A percentile compares a stretch with the other conserved stretches of the same genome.
phyloP scores from a whole-genome alignment of 2,113 vertebrate genomes.

The Chroicocephalus ridibundus region DNA sequence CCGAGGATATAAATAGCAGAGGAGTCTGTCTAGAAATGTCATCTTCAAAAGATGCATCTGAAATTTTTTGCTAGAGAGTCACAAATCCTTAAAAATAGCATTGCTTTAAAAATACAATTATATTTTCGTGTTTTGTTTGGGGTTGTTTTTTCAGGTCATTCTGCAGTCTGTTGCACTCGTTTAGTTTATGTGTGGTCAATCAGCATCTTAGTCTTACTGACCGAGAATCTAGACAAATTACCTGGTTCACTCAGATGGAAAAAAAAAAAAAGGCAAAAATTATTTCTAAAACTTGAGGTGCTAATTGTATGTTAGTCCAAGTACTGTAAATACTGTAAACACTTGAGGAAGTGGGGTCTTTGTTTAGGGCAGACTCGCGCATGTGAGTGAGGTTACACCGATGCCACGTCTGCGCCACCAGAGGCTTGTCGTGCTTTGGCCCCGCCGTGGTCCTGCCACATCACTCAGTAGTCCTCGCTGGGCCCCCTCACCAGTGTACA shows the following conservation, averaged over 20 bases:
- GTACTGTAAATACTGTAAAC: neutral
- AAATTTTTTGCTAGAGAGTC: neutral
- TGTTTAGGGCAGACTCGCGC: neutral
- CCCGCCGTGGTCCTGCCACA: fast-evolving
- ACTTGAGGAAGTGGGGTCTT: neutral
- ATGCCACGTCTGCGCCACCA: no score
- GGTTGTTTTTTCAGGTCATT: neutral
- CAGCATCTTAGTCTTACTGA: neutral
- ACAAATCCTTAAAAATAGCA: neutral
- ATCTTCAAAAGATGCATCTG: fast-evolving
- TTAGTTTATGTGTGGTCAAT: neutral
- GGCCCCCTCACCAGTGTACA: neutral
- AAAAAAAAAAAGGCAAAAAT: neutral
- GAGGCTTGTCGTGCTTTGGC: neutral
- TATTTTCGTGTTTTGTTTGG: neutral
- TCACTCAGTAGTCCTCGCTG: fast-evolving
- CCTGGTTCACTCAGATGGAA: neutral
- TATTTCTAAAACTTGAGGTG: neutral
- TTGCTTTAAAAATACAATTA: neutral
- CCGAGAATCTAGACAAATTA: neutral
- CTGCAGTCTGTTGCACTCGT: fast-evolving
- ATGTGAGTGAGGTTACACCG: fast-evolving
- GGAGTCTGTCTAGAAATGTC: neutral
- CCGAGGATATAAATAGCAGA: neutral
- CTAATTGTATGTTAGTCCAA: neutral